Base-by-base conservation (phyloP, 2,797 vertebrate species). In the Malurus leucopterus region DNA sequence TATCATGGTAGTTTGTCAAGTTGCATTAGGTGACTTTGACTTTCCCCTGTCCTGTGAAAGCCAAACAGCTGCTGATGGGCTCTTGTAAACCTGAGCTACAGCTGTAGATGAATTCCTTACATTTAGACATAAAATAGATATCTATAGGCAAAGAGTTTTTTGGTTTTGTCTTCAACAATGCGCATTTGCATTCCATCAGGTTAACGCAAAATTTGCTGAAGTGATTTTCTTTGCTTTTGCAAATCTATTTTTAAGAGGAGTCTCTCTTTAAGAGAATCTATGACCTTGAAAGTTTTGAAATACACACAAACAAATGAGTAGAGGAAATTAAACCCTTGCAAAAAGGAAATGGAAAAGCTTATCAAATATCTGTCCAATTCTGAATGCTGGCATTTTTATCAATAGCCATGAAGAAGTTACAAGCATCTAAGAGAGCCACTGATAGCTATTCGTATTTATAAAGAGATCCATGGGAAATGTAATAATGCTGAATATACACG, bases 341-440 rank as follows among this genome's bases (percentile, higher is more conserved):
- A 77, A 83, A 43, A 61, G 30, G 73, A 93, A 89, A 92, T 68
- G 32, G 83, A 92, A 83, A 91, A 74, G 14, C 54, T 83, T 90
- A 89, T 87, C 84, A 64, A 70, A 27, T 41, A 61, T 50, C 54
- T 76, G 32, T 40, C 53, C 74, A 54, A 67, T 79, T 84, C 49
- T 64, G 27, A 80, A 63, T 59, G 36, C 6, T 17, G 43, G n/a
- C 17, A 21, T 75, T 63, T 62, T 91, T 59, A 76, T 54, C 53
- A 82, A 38, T 34, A 79, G 19, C 36, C 26, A 32, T 27, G 9
- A 86, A 71, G 61, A 90, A 70, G 53, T 64, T 85, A 54, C 43
- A 79, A 71, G 21, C 12, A 77, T 29, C 29, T 78, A 53, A 53
- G 49, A 73, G 6, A 76, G 26, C 1, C 30, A 61, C 19, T 50